phyloP scores from a whole-genome alignment of 2,113 vertebrate genomes.

The Triplophysa siluroides region DNA sequence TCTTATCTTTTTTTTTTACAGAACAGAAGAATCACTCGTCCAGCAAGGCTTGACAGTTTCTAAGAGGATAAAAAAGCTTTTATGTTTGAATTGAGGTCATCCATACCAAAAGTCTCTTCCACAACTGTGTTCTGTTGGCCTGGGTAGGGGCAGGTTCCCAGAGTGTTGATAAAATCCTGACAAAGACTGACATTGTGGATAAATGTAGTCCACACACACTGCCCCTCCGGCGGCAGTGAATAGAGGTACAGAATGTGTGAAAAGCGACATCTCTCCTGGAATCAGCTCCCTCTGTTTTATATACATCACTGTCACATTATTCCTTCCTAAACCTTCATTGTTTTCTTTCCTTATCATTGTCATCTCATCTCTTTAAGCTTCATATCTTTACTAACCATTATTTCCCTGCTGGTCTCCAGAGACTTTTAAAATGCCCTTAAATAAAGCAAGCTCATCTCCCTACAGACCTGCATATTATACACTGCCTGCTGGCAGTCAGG shows the following conservation, averaged over 20 bases:
- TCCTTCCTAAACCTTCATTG: neutral
- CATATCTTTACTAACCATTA: neutral
- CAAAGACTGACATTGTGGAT: slow-evolving; percentile 64
- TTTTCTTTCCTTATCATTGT: neutral
- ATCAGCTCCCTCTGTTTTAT: slow-evolving; percentile 15
- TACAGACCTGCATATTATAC: slow-evolving; percentile 26
- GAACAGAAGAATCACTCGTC: slow-evolving; percentile 14
- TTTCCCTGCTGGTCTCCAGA: neutral
- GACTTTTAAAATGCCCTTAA: neutral
- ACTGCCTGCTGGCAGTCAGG: slow-evolving; percentile 15
- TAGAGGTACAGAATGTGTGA: slow-evolving; percentile 46
- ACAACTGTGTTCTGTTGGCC: slow-evolving; percentile 38
- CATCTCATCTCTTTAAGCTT: slow-evolving; percentile 15
- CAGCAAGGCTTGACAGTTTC: slow-evolving; percentile 20
- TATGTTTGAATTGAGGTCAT: slow-evolving; percentile 62
- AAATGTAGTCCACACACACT: slow-evolving; percentile 58
- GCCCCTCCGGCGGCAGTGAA: slow-evolving; percentile 61
- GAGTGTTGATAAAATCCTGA: slow-evolving; percentile 60
- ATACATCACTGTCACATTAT: slow-evolving; percentile 19
- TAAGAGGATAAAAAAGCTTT: slow-evolving; percentile 41
- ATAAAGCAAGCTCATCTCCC: slow-evolving; percentile 13
- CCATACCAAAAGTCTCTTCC: slow-evolving; percentile 45
- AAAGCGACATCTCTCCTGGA: slow-evolving; percentile 54
- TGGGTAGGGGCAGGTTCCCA: slow-evolving; percentile 51
- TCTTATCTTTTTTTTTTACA: too few relatives aligned